Percentiles rank a stretch among this genome's conserved stretches.
These are phyloP conservation scores for Palaemon carinicauda DNA, from an alignment of 1,140 invertebrate genomes.

Conservation along the genomic window DNA sequence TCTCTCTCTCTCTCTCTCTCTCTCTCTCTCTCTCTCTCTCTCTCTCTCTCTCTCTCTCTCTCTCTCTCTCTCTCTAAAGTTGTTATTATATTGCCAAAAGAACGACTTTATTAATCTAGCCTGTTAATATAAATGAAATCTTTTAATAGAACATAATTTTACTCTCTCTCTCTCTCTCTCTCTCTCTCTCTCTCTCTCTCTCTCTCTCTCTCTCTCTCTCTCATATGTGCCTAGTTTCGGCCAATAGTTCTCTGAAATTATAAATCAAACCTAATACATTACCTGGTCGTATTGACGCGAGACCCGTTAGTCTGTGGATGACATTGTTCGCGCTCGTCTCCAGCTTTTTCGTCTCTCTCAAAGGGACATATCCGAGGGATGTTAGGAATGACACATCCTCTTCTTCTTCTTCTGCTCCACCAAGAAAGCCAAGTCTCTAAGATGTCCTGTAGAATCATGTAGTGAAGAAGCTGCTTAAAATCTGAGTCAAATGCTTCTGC, in stretches of 20 bases:
- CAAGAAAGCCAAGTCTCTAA: constrained; percentile 33
- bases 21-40: no score
- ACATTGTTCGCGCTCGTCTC: not conserved
- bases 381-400: constrained; percentile 30
- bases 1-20: no score
- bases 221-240: not conserved
- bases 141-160: not conserved
- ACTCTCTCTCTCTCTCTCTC: constrained; percentile 27
- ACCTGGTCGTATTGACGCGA: not conserved
- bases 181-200: constrained; percentile 18
- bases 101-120: no score
- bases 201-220: constrained; percentile 21
- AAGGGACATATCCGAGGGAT: constrained; percentile 18
- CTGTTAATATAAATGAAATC: no score
- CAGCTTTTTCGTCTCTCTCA: no score
- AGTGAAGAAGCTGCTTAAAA: no score
- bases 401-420: constrained; percentile 13
- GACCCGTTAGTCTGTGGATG: no score
- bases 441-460: not conserved
- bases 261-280: not conserved
- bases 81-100: no score
- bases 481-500: no score
- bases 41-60: no score
- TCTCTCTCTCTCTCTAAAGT: no score
- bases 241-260: no score